A percentile compares a stretch with the other conserved stretches of the same genome.
phyloP scores from a whole-genome alignment of 2,113 vertebrate species.

The Sebastes fasciatus region DNA sequence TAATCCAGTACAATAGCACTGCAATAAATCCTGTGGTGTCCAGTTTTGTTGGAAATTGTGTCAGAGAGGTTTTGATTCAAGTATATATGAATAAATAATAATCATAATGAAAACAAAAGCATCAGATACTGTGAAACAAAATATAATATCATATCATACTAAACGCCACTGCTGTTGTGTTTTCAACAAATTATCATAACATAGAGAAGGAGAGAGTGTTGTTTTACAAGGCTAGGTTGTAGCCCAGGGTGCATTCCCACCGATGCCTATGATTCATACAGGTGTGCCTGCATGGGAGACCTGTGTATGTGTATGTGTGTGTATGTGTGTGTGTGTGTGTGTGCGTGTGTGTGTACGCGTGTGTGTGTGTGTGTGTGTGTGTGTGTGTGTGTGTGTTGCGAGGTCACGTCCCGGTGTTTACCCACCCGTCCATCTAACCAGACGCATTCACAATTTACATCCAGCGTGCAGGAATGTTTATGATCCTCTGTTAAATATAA shows the following conservation, averaged over 20 bases:
- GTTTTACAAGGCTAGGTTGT: conserved; percentile 34
- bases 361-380: conserved; percentile 11
- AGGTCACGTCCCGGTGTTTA: conserved; percentile 56
- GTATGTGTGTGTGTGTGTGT: conserved; percentile 19
- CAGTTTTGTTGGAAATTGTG: neutral
- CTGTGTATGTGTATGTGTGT: conserved; percentile 15
- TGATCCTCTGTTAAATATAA: conserved; percentile 75
- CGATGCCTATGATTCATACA: conserved; percentile 38
- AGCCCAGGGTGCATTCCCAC: conserved; percentile 46
- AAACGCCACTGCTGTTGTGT: neutral
- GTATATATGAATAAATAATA: neutral
- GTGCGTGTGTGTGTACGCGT: conserved; percentile 20
- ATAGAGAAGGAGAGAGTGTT: conserved; percentile 16
- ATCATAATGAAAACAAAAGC: neutral
- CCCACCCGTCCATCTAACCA: conserved; percentile 34
- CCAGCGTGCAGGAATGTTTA: conserved; percentile 73
- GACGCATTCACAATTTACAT: conserved; percentile 57
- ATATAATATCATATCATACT: neutral
- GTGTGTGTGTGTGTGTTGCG: conserved; percentile 22
- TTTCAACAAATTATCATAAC: conserved; percentile 1
- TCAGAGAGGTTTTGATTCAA: neutral
- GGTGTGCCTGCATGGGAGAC: conserved; percentile 48
- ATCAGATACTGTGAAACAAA: neutral
- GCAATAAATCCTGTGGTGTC: neutral
- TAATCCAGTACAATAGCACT: neutral